Evolutionary conservation across 2,113 vertebrate genomes (phyloP), one percentile per base, ranked within the genome.

Genomic region (Mobula hypostoma): DNA sequence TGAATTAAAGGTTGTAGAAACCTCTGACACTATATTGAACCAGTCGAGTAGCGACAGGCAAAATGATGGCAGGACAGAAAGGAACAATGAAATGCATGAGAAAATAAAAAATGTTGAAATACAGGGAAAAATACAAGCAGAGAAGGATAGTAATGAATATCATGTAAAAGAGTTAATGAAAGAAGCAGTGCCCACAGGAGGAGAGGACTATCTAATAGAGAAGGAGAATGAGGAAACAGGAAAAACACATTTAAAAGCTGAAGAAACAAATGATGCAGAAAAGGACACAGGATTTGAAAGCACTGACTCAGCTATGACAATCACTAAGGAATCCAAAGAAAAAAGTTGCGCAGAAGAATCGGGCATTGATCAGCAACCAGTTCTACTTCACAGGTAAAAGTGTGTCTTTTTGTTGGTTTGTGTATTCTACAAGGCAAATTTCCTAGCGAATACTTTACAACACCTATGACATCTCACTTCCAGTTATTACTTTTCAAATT

Each of bases 61-160:
- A 93, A 85, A 36, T 17, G 95, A 95, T 40, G 94, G 95, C 14
- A 95, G 95, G 63, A 94, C n/a, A 32, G 94, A 94, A 72, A 95
- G 15, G 1, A 93, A 61, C 8, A 72, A 56, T 9, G 94, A 66
- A 14, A 78, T 94, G 27, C 94, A 95, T 19, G 58, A 82, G 94
- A 94, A 87, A 94, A 74, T 91, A 95, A 8, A 7, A 19, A 15
- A 90, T 19, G 32, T 32, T 19, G 40, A 12, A 14, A 8, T 29
- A 27, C 61, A 7, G 70, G 77, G n/a, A 24, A 94, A 94, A 68
- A 19, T 88, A 8, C 70, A 19, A 66, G 61, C 68, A 24, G 74
- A 15, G 61, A 8, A 76, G 19, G 48, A 7, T n/a, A 94, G 94
- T 14, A 74, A 5, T 90, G 94, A 95, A 95, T 68, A 95, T 29